Base-by-base conservation (phyloP, 2,888 invertebrate genomes). In the Rutpela maculata region DNA sequence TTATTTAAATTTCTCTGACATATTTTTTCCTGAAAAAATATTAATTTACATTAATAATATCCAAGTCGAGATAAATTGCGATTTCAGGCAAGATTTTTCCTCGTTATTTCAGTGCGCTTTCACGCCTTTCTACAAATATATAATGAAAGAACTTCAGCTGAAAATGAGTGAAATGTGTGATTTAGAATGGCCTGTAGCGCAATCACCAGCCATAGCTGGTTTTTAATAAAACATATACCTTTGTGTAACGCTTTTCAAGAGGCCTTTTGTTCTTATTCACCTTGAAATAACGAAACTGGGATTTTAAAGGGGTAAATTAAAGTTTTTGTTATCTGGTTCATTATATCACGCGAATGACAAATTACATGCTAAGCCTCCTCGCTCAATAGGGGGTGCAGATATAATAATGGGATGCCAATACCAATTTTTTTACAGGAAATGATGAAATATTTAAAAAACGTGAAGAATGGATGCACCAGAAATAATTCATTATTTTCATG, bases 201-300 rank as follows among this genome's bases (percentile, higher is more conserved):
- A 35, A 62, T 62, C n/a, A 62, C 62, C 26, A 31, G 6, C 50
- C 59, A 62, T 62, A 10, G 62, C 62, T 31, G n/a, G n/a, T 19
- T 66, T 66, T 66, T 66, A 66, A 66, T 66, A 43, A 66, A 50
- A 66, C 22, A 22, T 43, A 50, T 35, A 12, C 55, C 66, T 66
- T 66, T 66, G 66, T 43, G 50, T 15, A 22, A 65, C 26, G 50
- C 50, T 66, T 66, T 50, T 19, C 66, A 66, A 43, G 18, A 19
- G 12, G 12, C 19, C 55, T 35, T 50, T 15, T 66, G 66, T 43
- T 66, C 43, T 50, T 10, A 38, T 62, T 62, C 62, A 31, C 62
- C 31, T 62, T 31, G 31, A 62, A 62, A 62, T 62, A 62, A 62
- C 31, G 22, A 31, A n/a, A 62, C 26, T 31, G 62, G 31, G 7